Evolutionary conservation across 2,797 vertebrate genomes (phyloP), one percentile per base, ranked within the genome.

Genomic region (Bufotes viridis): DNA sequence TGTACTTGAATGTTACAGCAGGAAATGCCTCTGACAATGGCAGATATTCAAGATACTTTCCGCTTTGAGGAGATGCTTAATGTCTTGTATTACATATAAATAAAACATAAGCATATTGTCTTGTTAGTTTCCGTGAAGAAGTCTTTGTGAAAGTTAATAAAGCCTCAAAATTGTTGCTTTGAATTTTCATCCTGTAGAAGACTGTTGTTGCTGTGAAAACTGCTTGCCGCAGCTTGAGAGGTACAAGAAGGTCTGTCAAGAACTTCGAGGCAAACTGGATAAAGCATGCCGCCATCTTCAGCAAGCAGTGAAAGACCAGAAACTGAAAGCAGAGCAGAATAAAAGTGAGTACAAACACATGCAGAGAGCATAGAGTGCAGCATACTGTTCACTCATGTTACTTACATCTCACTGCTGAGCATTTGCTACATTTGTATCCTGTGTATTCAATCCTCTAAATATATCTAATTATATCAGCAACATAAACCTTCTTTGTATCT

Each of bases 261-360:
- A 96, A 81, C 95, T 97, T 72, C 95, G 95, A 93, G 95, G 90
- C 90, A 95, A 97, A 91, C 92, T 98, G 55, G 96, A 97, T 90
- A 96, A 96, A 92, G 94, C 95, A 81, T 95, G 92, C 87, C 93
- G 93, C 60, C 95, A 96, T 74, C 95, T 98, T 78, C 97, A 98
- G 92, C 95, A 95, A 88, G 93, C 94, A 2, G 94, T 96, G 34
- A 92, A 91, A 76, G 94, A 97, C 29, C 94, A 96, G 91, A 96
- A 94, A 89, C 91, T 90, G 2, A 90, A 94, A 75, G 89, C 94
- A 84, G 95, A 96, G 82, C 92, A 92, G 24, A 93, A 96, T 2
- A 95, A 93, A 95, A 96, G 96, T 97, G 88, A 90, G 90, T 86
- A 22, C 18, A 11, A 2, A 12, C 51, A 5, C 10, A 34, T 34